Evolutionary conservation across 2,888 invertebrate species (phyloP), one percentile per base, ranked within the genome.

Genomic region (Amblyteles armatorius): DNA sequence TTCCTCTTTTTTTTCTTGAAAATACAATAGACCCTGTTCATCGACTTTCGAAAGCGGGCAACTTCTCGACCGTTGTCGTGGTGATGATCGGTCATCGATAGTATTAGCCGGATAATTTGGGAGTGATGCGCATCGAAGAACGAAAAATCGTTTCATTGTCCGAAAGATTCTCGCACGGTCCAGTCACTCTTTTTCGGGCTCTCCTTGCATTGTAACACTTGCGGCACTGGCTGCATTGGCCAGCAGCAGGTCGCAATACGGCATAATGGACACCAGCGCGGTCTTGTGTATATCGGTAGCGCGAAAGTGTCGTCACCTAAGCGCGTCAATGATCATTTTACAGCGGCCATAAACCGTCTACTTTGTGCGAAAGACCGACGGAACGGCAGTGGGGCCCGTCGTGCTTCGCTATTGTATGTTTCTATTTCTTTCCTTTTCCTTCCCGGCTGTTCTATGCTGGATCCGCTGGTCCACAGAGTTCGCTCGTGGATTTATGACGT

Each of bases 251-350:
- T 80, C 82, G 76, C 74, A 78, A 79, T 71, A 65, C 22, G 48
- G 57, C 55, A 85, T 83, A 85, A 85, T 85, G 55, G 82, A 36
- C 71, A 76, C 72, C 72, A 83, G 63, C 69, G 63, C 69, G 63
- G 80, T 74, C 57, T 73, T 79, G 80, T 84, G 50, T 82, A 76
- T 76, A 79, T 91, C 91, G 90, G 92, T 91, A 92, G 91, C 91
- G 90, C 91, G 87, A 90, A 91, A 91, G 90, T 91, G 92, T 93
- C 93, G 90, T 91, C 92, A 92, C 93, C 90, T 91, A 87, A 90
- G 88, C 87, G 82, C 86, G 87, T 84, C 91, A 87, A 93, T 93
- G 90, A 93, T 93, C 89, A 90, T 88, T 92, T 92, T 93, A 92
- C 90, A 89, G 88, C 87, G 85, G 86, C 87, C 89, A 89, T 91